Percentiles rank a stretch among this genome's conserved stretches.
Evolutionary conservation across 2,888 invertebrate genomes (phyloP).

Genomic region (Ceratothoa steindachneri): DNA sequence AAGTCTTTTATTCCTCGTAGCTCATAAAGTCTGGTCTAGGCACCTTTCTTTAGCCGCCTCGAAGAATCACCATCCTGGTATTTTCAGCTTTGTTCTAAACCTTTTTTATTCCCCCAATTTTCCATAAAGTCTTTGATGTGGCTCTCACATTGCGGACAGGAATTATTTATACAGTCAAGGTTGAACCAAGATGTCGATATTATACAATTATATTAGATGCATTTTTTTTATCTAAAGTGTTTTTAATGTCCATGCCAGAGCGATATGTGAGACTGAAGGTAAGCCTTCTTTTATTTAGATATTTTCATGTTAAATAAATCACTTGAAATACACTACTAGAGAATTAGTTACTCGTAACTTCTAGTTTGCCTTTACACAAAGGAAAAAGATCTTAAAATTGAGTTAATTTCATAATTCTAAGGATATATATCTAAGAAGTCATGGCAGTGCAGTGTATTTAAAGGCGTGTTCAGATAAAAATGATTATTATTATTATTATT

Average conservation of each 20-base stretch:
- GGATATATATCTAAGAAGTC: constrained; percentile 14
- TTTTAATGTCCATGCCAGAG: constrained; percentile 10
- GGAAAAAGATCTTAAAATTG: background rate
- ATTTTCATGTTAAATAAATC: constrained; percentile 12
- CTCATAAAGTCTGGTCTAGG: too few species aligned
- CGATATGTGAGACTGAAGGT: background rate
- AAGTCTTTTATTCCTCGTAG: too few species aligned
- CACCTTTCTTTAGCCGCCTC: too few species aligned
- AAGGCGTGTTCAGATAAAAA: constrained; percentile 13
- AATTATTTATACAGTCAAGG: background rate
- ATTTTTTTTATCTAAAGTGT: constrained; percentile 11
- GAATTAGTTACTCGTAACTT: background rate
- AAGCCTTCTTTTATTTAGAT: constrained; percentile 1
- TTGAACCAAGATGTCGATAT: constrained; percentile 4
- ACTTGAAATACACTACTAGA: constrained; percentile 5
- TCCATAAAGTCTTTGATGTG: background rate
- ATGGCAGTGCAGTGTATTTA: constrained; percentile 1
- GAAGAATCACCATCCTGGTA: too few species aligned
- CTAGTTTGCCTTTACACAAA: background rate
- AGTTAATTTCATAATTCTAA: background rate
- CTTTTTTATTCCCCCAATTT: too few species aligned
- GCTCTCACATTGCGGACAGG: background rate
- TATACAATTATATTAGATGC: constrained; percentile 6
- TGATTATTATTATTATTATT: constrained; percentile 29
- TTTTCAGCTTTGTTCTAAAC: too few species aligned